Conservation (phyloP, 2,797 vertebrate species). For the Microctenopoma lineatum region DNA sequence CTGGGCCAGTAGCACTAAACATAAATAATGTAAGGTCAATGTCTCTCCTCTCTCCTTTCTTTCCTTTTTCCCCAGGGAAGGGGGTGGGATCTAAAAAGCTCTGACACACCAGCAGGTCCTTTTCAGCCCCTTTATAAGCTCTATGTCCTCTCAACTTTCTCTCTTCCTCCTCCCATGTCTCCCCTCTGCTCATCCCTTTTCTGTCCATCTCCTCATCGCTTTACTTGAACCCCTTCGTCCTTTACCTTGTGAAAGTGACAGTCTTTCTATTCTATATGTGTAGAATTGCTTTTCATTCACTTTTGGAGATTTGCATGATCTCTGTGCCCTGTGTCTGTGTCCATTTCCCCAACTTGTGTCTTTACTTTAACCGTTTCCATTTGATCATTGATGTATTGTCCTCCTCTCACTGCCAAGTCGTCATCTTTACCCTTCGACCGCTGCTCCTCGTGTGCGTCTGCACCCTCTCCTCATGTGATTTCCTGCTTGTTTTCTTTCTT, state of each 20-base stretch:
- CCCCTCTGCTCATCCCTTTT: conserved; percentile 19
- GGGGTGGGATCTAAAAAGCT: conserved; percentile 70
- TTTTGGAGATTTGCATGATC: conserved; percentile 10
- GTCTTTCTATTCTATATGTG: not conserved
- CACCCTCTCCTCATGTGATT: conserved; percentile 2
- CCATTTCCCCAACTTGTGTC: not conserved
- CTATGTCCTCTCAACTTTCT: conserved; percentile 61
- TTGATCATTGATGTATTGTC: conserved; percentile 26
- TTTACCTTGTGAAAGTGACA: not conserved
- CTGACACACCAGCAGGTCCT: conserved; percentile 77
- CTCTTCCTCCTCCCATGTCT: conserved; percentile 36
- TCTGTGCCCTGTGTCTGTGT: not conserved
- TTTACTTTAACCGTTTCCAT: conserved; percentile 17
- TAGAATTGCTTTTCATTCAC: not conserved
- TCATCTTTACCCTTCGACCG: conserved; percentile 16
- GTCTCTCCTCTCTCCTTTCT: conserved; percentile 78
- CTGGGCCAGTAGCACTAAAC: conserved; percentile 78
- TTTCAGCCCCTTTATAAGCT: conserved; percentile 74
- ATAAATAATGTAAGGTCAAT: conserved; percentile 89
- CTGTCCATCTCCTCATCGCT: conserved; percentile 3
- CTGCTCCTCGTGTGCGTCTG: conserved; percentile 11
- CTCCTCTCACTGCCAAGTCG: conserved; percentile 2
- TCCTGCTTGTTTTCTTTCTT: not conserved
- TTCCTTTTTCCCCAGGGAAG: conserved; percentile 68
- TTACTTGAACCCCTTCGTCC: not conserved